These are phyloP conservation scores for Eupleurogrammus muticus DNA, from an alignment of 2,797 vertebrate species.

Conservation along the genomic window DNA sequence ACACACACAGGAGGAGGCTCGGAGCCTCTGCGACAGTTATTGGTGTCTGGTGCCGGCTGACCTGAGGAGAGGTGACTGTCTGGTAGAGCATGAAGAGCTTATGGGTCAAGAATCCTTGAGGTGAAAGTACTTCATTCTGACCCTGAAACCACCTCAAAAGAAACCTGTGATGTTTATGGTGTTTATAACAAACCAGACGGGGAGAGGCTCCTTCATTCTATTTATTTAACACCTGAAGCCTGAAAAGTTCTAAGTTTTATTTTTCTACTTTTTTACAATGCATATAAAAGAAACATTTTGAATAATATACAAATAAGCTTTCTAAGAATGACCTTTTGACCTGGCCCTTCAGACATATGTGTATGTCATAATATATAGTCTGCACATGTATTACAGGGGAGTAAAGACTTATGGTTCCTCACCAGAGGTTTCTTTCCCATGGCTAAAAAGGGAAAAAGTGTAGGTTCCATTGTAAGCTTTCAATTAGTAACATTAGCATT, in stretches of 20 bases:
- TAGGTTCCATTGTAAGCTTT: not conserved
- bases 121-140: conserved; percentile 66
- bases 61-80: conserved; percentile 38
- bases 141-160: conserved; percentile 12
- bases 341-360: too few species aligned
- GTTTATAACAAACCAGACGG: conserved; percentile 21
- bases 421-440: too few species aligned
- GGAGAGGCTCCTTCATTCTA: conserved; percentile 1
- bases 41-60: conserved; percentile 54
- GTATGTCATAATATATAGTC: too few species aligned
- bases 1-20: conserved; percentile 25
- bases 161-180: conserved; percentile 17
- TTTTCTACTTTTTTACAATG: not conserved
- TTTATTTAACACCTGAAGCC: conserved; percentile 10
- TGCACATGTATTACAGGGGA: too few species aligned
- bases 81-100: conserved; percentile 37
- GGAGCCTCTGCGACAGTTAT: conserved; percentile 55
- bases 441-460: too few species aligned
- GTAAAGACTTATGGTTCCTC: too few species aligned
- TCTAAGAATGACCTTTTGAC: too few species aligned
- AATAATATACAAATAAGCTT: conserved; percentile 2
- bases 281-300: not conserved
- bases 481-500: not conserved
- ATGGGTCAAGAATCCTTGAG: conserved; percentile 57
- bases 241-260: too few species aligned